Percentiles rank a stretch among this genome's conserved stretches.
Evolutionary conservation across 1,140 invertebrate genomes (phyloP).

Genomic region (Rhizoglyphus robini): DNA sequence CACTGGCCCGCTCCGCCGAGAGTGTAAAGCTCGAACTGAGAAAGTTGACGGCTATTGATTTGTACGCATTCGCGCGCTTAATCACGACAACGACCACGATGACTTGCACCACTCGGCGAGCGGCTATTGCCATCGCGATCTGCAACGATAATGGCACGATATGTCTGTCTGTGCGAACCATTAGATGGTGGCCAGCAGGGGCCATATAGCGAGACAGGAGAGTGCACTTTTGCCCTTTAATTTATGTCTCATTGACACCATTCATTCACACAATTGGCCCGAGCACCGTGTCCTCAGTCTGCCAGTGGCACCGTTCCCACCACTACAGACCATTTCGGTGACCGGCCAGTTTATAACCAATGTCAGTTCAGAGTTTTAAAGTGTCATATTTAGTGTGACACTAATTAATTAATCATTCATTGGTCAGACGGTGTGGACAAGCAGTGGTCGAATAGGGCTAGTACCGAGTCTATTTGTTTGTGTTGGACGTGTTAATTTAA

Average conservation of each 20-base stretch:
- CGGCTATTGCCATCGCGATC: neutral
- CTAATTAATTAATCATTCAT: slow-evolving; percentile 9
- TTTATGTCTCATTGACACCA: slow-evolving; percentile 15
- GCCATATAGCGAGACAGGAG: neutral
- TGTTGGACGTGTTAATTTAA: neutral
- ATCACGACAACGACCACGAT: neutral
- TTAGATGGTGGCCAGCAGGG: neutral
- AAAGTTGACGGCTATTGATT: slow-evolving; percentile 4
- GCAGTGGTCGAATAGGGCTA: no score
- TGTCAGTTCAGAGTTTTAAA: no score
- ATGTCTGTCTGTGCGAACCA: neutral
- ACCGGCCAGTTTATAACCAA: no score
- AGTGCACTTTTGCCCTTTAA: slow-evolving; percentile 7
- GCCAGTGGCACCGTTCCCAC: no score
- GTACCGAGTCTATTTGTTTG: no score
- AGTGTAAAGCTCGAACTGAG: no score
- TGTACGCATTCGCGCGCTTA: slow-evolving; percentile 4
- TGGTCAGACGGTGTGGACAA: no score
- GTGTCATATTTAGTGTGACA: no score
- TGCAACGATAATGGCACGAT: neutral
- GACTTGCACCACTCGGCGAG: neutral
- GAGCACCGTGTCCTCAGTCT: no score
- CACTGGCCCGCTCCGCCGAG: no score
- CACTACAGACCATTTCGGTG: no score
- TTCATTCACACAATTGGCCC: slow-evolving; percentile 1